These are phyloP conservation scores for Synaphobranchus kaupii DNA, from an alignment of 2,797 vertebrate genomes.

Conservation along the genomic window DNA sequence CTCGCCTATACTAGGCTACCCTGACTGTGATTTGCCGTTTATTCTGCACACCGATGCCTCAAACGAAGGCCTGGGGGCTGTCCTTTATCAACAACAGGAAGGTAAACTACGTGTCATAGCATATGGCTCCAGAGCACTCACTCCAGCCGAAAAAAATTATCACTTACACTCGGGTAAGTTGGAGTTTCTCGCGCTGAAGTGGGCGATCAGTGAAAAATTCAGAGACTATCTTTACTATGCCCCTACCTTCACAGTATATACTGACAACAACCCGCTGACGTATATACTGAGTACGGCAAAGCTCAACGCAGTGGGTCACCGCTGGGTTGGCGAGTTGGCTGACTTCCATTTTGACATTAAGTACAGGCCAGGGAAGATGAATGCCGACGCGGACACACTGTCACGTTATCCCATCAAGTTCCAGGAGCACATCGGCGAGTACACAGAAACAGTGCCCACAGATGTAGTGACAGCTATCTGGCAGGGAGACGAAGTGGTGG, in stretches of 20 bases:
- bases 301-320: constrained; percentile 13
- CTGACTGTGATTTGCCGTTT: neutral
- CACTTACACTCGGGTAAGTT: constrained; percentile 2
- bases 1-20: neutral
- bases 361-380: constrained; percentile 25
- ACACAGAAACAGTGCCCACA: neutral
- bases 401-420: neutral
- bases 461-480: constrained; percentile 21
- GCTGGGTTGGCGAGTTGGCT: constrained; percentile 18
- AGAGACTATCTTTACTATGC: neutral
- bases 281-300: neutral
- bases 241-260: neutral
- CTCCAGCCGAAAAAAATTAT: constrained; percentile 4
- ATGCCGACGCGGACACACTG: constrained; percentile 24
- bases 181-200: neutral
- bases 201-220: neutral
- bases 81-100: constrained; percentile 23
- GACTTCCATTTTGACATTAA: constrained; percentile 22
- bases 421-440: neutral
- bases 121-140: constrained; percentile 22
- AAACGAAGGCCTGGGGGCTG: neutral
- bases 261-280: neutral
- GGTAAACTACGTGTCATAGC: neutral
- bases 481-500: neutral
- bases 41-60: neutral